phyloP scores from a whole-genome alignment of 2,888 invertebrate species.

The Apotomis betuletana region DNA sequence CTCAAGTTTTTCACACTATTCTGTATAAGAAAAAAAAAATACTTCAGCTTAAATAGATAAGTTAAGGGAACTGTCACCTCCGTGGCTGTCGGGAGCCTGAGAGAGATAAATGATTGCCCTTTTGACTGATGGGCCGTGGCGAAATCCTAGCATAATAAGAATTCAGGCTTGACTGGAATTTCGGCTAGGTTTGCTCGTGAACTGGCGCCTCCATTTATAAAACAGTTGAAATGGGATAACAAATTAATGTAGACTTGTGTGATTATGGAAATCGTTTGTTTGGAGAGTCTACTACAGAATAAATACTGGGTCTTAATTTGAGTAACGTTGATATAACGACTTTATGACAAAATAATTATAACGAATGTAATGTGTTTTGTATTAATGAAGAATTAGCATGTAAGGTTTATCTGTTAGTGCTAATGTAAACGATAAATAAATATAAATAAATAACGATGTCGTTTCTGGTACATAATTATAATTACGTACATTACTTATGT shows the following conservation, averaged over 20 bases:
- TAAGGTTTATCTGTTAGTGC: no score
- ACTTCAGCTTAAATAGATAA: slow-evolving; percentile 53
- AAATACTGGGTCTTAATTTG: background rate
- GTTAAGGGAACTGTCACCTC: slow-evolving; percentile 57
- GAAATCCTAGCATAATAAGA: slow-evolving; percentile 45
- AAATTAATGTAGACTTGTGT: slow-evolving; percentile 4
- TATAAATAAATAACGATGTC: no score
- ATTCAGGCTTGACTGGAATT: slow-evolving; percentile 22
- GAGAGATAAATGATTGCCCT: slow-evolving; percentile 59
- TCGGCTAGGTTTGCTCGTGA: slow-evolving; percentile 3
- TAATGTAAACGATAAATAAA: no score
- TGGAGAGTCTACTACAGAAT: background rate
- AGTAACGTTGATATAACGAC: no score
- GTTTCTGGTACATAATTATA: no score
- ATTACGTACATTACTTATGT: no score
- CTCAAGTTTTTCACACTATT: slow-evolving; percentile 21
- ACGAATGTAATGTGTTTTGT: no score
- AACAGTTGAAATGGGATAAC: slow-evolving; percentile 3
- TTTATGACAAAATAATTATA: no score
- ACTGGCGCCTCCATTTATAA: slow-evolving; percentile 1
- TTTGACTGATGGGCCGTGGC: slow-evolving; percentile 48
- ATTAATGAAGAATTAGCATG: no score
- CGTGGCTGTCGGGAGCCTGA: slow-evolving; percentile 49
- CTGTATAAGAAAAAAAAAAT: slow-evolving; percentile 40
- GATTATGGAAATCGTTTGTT: slow-evolving; percentile 5